These are phyloP conservation scores for Bellardia pandia DNA, from an alignment of 2,888 invertebrate species.

Conservation along the genomic window DNA sequence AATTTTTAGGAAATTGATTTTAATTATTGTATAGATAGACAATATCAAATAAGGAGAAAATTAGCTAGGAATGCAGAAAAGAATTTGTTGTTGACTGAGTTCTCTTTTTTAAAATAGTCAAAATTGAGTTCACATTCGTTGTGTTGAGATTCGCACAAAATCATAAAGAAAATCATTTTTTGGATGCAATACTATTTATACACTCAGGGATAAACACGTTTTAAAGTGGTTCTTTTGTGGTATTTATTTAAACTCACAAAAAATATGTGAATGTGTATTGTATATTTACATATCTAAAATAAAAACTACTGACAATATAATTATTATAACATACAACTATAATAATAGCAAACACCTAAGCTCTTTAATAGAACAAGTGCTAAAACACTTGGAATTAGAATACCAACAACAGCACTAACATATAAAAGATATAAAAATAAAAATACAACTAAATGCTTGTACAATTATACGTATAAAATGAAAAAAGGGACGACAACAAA, in stretches of 20 bases:
- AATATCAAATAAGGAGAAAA: slow-evolving; percentile 2
- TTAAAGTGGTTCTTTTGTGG: no score
- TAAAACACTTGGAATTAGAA: slow-evolving; percentile 49
- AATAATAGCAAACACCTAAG: slow-evolving; percentile 30
- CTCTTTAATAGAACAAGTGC: slow-evolving; percentile 39
- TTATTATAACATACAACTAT: slow-evolving; percentile 50
- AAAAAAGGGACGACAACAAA: slow-evolving; percentile 59
- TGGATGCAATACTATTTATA: no score
- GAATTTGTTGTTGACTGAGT: neutral
- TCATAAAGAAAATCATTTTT: no score
- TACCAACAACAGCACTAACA: slow-evolving; percentile 8
- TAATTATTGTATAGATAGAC: slow-evolving; percentile 59
- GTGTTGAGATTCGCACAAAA: no score
- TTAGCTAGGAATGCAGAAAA: neutral
- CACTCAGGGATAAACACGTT: no score
- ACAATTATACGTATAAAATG: slow-evolving; percentile 21
- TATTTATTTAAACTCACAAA: no score
- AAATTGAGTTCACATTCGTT: no score
- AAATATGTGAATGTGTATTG: no score
- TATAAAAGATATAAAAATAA: slow-evolving; percentile 5
- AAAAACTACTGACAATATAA: slow-evolving; percentile 47
- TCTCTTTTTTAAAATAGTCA: neutral
- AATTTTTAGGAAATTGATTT: slow-evolving; percentile 64
- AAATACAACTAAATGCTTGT: slow-evolving; percentile 48
- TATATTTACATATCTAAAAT: neutral